Evolutionary conservation across 2,113 vertebrate species (phyloP), one percentile per base, ranked within the genome.

Genomic region (Notothenia coriiceps): DNA sequence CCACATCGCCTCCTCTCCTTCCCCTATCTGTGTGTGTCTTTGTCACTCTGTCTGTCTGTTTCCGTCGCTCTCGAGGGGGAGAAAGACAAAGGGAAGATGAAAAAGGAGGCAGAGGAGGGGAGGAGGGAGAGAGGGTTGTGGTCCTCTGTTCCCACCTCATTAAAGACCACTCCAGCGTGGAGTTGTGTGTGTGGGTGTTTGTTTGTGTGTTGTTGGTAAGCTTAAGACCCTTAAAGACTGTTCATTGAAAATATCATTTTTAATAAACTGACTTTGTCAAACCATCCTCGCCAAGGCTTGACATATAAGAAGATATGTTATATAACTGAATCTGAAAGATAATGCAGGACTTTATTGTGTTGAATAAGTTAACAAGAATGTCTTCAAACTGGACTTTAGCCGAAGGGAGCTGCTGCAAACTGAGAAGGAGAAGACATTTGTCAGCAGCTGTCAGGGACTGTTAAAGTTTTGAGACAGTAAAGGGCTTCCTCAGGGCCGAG

Each of bases 101-200:
- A 88, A 83, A 74, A 68, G 50, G 69, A 75, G 29, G 2, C 29
- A 29, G 29, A 3, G 29, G 29, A 29, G 2, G 3, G 29, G 3
- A 29, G 3, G 29, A 29, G 59, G 51, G 65, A 78, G 71, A 46
- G 66, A 78, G 77, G 77, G 86, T 76, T 82, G 84, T 82, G 86
- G 80, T 86, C 77, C 66, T 83, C 84, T 85, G 81, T 91, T 91
- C 89, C 93, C 82, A 92, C 88, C 90, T 93, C 91, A 93, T 92
- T 94, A 92, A 91, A 90, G 90, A 81, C 79, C 88, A 90, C 87
- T 93, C 88, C 88, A 82, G 68, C 88, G 82, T 77, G 75, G 71
- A 79, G 67, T 44, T 46, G 74, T 8, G 77, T 66, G 77, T 46
- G 18, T 60, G 64, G n/a, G 56, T 75, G 69, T 63, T 71, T 40